These are phyloP conservation scores for Pseudomyrmex concolor DNA, from an alignment of 1,140 invertebrate species.

Conservation along the genomic window DNA sequence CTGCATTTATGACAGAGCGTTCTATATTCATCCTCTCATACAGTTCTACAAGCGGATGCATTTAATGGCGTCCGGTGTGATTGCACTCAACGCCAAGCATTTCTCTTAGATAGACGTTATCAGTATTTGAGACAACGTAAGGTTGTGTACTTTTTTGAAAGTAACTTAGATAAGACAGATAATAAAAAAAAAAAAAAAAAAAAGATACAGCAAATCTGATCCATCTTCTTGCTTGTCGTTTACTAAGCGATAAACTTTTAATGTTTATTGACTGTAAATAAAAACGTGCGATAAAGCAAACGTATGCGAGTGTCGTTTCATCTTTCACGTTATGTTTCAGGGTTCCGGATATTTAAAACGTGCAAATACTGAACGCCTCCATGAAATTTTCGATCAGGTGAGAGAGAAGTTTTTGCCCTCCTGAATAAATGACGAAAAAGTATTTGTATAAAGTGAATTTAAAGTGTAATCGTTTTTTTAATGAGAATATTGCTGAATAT, in stretches of 20 bases:
- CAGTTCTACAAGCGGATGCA: not conserved
- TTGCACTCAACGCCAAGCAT: not conserved
- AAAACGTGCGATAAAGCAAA: too few relatives aligned
- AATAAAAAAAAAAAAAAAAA: too few relatives aligned
- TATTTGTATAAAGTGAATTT: not conserved
- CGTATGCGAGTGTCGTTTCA: not conserved
- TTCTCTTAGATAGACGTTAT: not conserved
- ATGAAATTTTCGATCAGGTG: slow-evolving; percentile 94
- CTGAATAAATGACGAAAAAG: too few relatives aligned
- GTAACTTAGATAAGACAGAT: too few relatives aligned
- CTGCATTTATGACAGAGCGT: not conserved
- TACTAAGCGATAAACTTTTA: too few relatives aligned
- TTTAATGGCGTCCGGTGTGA: slow-evolving; percentile 2
- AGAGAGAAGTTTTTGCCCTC: slow-evolving; percentile 23
- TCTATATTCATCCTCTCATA: not conserved
- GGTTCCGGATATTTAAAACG: slow-evolving; percentile 93
- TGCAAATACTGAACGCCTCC: slow-evolving; percentile 92
- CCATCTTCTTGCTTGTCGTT: too few relatives aligned
- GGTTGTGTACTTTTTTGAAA: not conserved
- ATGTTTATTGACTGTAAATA: too few relatives aligned
- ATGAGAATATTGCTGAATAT: not conserved
- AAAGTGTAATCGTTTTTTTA: not conserved
- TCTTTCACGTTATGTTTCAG: slow-evolving; percentile 85
- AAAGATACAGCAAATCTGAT: too few relatives aligned
- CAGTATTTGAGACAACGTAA: not conserved